Evolutionary conservation across 2,888 invertebrate species (phyloP).

Genomic region (Drosophila algonquin): DNA sequence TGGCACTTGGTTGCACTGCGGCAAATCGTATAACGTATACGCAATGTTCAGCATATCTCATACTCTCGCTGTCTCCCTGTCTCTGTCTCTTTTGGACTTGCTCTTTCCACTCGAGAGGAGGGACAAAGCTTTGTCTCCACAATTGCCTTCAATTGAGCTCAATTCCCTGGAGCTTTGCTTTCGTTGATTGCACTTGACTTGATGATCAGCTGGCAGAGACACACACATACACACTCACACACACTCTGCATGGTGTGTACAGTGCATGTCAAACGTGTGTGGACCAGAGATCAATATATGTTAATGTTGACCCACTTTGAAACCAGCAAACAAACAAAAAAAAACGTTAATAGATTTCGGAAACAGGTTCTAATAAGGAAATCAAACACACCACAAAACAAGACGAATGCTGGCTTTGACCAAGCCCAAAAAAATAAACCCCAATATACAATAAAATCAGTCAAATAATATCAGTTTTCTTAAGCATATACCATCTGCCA

Average conservation of each 20-base stretch:
- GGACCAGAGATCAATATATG: constrained; percentile 21
- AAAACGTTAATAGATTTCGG: constrained; percentile 30
- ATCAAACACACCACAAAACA: constrained; percentile 28
- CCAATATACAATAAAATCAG: constrained; percentile 56
- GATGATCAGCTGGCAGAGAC: constrained; percentile 54
- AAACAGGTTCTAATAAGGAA: constrained; percentile 46
- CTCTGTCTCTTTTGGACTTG: not conserved
- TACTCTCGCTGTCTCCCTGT: not conserved
- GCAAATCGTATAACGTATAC: constrained; percentile 1
- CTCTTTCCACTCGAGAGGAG: constrained; percentile 4
- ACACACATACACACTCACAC: constrained; percentile 7
- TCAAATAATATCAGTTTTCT: constrained; percentile 51
- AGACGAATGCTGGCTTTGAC: constrained; percentile 30
- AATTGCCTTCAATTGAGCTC: constrained; percentile 80
- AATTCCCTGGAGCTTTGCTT: constrained; percentile 57
- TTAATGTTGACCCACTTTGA: constrained; percentile 46
- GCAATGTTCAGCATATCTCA: constrained; percentile 1
- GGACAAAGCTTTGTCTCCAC: constrained; percentile 20
- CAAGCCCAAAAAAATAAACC: constrained; percentile 57
- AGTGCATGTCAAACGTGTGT: constrained; percentile 41
- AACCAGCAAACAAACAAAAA: not conserved
- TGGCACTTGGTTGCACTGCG: not conserved
- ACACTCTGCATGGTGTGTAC: constrained; percentile 11
- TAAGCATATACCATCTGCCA: constrained; percentile 9
- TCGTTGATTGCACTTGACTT: constrained; percentile 69